These are phyloP conservation scores for Elegia similella DNA, from an alignment of 2,888 invertebrate species.

Conservation along the genomic window DNA sequence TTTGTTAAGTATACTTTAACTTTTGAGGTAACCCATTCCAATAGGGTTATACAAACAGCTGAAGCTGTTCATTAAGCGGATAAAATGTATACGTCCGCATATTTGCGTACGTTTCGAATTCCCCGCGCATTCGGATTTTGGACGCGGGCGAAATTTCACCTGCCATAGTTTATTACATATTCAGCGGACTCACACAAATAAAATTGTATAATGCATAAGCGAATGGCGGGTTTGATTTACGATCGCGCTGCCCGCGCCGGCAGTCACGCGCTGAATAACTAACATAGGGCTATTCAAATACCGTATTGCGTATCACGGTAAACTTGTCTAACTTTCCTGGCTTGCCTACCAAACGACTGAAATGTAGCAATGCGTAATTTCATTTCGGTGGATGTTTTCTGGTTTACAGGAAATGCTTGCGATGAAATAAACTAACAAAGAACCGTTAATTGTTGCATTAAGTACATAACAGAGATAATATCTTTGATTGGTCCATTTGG, in stretches of 20 bases:
- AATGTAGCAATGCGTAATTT: not conserved
- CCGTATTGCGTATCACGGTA: conserved; percentile 32
- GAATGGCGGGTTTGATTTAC: conserved; percentile 81
- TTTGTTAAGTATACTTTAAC: not conserved
- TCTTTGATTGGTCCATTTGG: too few species aligned
- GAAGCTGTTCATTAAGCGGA: conserved; percentile 9
- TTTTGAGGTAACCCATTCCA: not conserved
- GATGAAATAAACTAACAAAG: not conserved
- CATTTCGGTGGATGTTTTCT: not conserved
- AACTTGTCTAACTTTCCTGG: conserved; percentile 22
- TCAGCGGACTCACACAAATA: conserved; percentile 80
- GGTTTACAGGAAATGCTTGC: not conserved
- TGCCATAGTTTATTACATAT: conserved; percentile 80
- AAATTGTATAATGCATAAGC: conserved; percentile 82
- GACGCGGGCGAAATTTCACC: conserved; percentile 72
- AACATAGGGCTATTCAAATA: conserved; percentile 70
- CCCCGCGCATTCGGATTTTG: conserved; percentile 63
- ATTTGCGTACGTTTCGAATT: conserved; percentile 72
- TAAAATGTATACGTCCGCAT: conserved; percentile 40
- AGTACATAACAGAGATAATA: too few species aligned
- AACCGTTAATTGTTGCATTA: too few species aligned
- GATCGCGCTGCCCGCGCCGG: conserved; percentile 55
- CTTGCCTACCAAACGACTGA: not conserved
- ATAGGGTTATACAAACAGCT: conserved; percentile 15
- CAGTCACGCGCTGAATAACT: conserved; percentile 76